Conservation (phyloP, 2,888 invertebrate genomes). For the Dryobota labecula region DNA sequence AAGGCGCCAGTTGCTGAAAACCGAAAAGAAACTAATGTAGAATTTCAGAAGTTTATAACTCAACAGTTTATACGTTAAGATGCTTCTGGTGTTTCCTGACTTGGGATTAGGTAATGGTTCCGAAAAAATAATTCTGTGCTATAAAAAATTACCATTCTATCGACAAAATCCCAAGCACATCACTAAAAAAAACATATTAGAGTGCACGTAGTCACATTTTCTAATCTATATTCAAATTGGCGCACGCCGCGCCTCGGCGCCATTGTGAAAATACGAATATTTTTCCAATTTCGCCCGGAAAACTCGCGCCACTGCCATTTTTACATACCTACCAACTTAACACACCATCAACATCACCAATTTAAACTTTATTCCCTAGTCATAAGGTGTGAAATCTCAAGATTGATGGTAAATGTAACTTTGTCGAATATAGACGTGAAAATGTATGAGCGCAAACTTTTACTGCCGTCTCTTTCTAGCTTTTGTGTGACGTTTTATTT, state of each 20-base stretch:
- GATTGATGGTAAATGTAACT: constrained; percentile 33
- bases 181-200: constrained; percentile 85
- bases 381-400: constrained; percentile 34
- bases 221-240: constrained; percentile 90
- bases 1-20: neutral
- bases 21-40: neutral
- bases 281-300: constrained; percentile 89
- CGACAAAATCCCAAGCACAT: constrained; percentile 61
- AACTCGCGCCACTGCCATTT: constrained; percentile 79
- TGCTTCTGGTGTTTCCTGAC: neutral
- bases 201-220: constrained; percentile 88
- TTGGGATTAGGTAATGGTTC: neutral
- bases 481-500: constrained; percentile 74
- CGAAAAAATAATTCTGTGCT: no score
- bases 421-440: constrained; percentile 73
- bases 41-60: neutral
- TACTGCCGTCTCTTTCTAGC: constrained; percentile 76
- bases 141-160: constrained; percentile 22
- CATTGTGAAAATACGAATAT: constrained; percentile 87
- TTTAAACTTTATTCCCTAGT: constrained; percentile 51
- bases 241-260: constrained; percentile 80
- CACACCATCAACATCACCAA: constrained; percentile 2
- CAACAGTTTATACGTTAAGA: neutral
- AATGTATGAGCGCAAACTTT: constrained; percentile 74
- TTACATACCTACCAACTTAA: constrained; percentile 70